Base-by-base conservation (phyloP, 2,888 invertebrate genomes). In the Gnatocerus cornutus region DNA sequence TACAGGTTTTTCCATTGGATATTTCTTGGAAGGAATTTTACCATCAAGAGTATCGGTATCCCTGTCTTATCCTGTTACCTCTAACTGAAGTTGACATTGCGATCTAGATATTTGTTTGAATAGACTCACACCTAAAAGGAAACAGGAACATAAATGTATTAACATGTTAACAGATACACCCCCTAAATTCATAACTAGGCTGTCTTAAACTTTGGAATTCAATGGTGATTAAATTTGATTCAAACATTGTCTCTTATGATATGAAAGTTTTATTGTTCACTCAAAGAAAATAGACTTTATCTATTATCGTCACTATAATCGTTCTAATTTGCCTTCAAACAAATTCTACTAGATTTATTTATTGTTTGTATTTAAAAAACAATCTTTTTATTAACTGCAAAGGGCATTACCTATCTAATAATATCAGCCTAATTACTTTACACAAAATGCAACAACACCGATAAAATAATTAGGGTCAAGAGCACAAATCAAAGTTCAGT, bases 81-180 rank as follows among this genome's bases (percentile, higher is more conserved):
- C 48, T 14, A 59, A 55, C 64, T 16, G 58, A 64, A 58, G 39
- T 59, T 59, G 69, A 65, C 65, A 65, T 53, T 56, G 61, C 52
- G 69, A 69, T 69, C 53, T 58, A 55, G 69, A 69, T 69, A 69
- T 64, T 43, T 69, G 50, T 45, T 65, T 69, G 65, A 69, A 69
- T 69, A 69, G 65, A 68, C 48, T 50, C 56, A 33, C 52, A 61
- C 58, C 48, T 55, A 66, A 65, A 61, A 14, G 66, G 70, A 70
- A 70, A 70, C 70, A 67, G 70, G 66, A 45, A 70, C 66, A 56
- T 61, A 66, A 70, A 70, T 64, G 70, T 70, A 70, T 69, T 69
- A 69, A 69, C 69, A 69, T 62, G 66, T 62, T 52, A 55, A 70
- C 66, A 66, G 62, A 69, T 59, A 64, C 61, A 56, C 58, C 55